Evolutionary conservation across 2,113 vertebrate genomes (phyloP).

Genomic region (Chloropsis hardwickii): DNA sequence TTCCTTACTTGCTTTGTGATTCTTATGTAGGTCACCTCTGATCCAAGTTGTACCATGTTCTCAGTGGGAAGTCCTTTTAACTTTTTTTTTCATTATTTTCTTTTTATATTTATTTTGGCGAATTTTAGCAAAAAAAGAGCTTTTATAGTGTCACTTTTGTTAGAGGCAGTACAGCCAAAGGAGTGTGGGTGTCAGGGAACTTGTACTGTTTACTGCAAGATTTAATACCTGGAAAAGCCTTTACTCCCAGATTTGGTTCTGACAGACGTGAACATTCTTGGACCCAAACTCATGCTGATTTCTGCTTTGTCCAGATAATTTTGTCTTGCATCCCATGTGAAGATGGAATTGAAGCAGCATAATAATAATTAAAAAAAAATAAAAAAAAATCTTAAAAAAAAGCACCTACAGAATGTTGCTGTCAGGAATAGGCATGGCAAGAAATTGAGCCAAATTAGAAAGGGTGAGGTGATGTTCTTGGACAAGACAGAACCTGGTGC

Average conservation of each 20-base stretch:
- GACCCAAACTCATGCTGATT: background rate
- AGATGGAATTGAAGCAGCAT: background rate
- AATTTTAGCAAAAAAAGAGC: background rate
- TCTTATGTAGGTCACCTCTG: background rate
- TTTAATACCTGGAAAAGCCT: background rate
- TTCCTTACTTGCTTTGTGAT: background rate
- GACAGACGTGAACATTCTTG: background rate
- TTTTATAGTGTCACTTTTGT: background rate
- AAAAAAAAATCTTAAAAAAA: no score
- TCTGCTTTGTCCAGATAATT: background rate
- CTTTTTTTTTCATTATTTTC: background rate
- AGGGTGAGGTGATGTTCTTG: background rate
- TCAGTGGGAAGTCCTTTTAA: background rate
- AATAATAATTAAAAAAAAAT: no score
- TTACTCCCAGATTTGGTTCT: background rate
- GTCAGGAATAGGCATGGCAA: background rate
- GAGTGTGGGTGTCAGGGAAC: background rate
- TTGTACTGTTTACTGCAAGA: background rate
- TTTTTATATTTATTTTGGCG: background rate
- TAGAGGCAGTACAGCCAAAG: background rate
- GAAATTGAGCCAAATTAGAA: background rate
- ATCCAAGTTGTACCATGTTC: background rate
- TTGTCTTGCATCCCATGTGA: background rate
- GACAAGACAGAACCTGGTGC: slow-evolving; percentile 29
- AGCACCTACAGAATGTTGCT: background rate